Evolutionary conservation across 2,113 vertebrate genomes (phyloP).

Genomic region (Sialia sialis): DNA sequence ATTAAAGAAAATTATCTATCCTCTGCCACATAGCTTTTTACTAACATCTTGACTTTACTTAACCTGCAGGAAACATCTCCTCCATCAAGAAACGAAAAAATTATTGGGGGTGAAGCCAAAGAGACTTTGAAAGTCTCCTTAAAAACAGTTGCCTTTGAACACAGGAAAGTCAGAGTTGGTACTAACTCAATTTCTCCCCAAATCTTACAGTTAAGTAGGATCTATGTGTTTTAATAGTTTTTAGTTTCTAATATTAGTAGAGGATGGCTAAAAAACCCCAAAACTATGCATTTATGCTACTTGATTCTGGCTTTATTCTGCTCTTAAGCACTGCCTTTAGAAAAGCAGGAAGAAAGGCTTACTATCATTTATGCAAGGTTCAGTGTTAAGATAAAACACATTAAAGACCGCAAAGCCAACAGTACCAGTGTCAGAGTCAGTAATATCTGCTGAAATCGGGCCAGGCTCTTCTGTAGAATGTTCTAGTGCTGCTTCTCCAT

Average conservation of each 20-base stretch:
- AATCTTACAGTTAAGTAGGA: not conserved
- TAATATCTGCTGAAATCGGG: not conserved
- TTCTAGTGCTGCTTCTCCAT: not conserved
- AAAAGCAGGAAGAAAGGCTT: not conserved
- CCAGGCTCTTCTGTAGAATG: not conserved
- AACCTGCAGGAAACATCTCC: not conserved
- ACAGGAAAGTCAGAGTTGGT: not conserved
- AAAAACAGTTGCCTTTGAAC: not conserved
- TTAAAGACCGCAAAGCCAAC: not conserved
- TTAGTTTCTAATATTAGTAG: not conserved
- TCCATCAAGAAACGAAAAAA: not conserved
- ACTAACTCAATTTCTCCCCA: not conserved
- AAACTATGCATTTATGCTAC: not conserved
- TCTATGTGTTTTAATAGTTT: not conserved
- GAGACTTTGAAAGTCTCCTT: not conserved
- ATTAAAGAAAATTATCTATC: not conserved
- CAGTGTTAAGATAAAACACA: not conserved
- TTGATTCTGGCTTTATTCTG: not conserved
- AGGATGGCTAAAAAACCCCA: not conserved
- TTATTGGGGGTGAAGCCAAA: not conserved
- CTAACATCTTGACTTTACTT: not conserved
- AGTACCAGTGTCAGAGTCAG: slow-evolving; percentile 16
- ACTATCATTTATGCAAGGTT: not conserved
- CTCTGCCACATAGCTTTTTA: not conserved
- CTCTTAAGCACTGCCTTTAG: not conserved